Evolutionary conservation across 1,140 invertebrate genomes (phyloP).

Genomic region (Theocolax elegans): DNA sequence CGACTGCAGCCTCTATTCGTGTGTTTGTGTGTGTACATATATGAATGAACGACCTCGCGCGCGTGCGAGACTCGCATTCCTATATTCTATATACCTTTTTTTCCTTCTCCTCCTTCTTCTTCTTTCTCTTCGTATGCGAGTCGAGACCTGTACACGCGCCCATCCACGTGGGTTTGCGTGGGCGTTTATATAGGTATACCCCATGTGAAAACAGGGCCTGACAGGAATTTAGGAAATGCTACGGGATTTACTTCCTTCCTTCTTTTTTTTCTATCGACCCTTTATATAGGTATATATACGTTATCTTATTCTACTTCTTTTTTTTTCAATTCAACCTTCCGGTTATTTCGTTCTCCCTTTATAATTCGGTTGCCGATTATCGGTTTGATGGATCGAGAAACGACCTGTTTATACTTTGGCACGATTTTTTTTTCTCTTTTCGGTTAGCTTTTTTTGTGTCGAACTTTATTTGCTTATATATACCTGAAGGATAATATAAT

Average conservation of each 20-base stretch:
- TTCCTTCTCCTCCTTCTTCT: constrained; percentile 3
- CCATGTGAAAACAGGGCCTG: no score
- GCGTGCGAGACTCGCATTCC: constrained; percentile 12
- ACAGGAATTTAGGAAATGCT: constrained; percentile 17
- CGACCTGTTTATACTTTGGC: background rate
- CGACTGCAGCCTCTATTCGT: background rate
- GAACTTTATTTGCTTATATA: no score
- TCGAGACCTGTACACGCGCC: background rate
- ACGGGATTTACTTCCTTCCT: background rate
- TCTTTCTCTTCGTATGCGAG: background rate
- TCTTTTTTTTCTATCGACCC: background rate
- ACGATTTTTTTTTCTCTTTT: constrained; percentile 14
- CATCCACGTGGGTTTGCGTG: background rate
- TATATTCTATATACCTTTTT: constrained; percentile 21
- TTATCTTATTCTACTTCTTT: no score
- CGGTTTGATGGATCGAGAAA: background rate
- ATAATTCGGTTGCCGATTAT: no score
- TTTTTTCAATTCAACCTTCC: no score
- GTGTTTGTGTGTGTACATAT: background rate
- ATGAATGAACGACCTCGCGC: constrained; percentile 17
- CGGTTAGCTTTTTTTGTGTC: no score
- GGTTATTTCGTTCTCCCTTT: no score
- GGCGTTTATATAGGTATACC: background rate
- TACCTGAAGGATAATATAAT: no score
- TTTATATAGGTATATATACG: no score